phyloP scores from a whole-genome alignment of 2,888 invertebrate species.

The Drosophila cognata region DNA sequence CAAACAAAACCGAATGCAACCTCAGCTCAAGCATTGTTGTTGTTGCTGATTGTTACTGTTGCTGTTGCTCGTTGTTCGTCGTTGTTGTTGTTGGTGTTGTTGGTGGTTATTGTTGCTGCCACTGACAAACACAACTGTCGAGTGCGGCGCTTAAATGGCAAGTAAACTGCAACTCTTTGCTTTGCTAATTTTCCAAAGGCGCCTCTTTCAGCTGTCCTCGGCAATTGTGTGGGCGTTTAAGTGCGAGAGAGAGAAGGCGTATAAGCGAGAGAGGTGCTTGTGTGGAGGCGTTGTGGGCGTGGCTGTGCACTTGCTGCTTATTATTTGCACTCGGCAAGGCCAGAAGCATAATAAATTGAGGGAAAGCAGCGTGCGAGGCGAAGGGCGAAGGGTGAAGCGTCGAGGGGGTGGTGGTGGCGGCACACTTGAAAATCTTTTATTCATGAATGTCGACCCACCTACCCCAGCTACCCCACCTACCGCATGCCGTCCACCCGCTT shows the following conservation, averaged over 20 bases:
- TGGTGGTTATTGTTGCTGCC: conserved; percentile 48
- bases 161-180: conserved; percentile 81
- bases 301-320: conserved; percentile 77
- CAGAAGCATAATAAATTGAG: conserved; percentile 78
- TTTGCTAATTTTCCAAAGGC: conserved; percentile 73
- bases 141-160: conserved; percentile 79
- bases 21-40: conserved; percentile 44
- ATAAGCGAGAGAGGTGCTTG: conserved; percentile 43
- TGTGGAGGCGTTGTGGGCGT: conserved; percentile 26
- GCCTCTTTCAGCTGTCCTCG: conserved; percentile 29
- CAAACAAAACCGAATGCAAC: conserved; percentile 55
- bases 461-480: conserved; percentile 3
- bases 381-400: neutral
- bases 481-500: neutral
- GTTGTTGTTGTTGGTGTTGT: conserved; percentile 10
- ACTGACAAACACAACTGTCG: conserved; percentile 78
- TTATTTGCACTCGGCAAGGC: conserved; percentile 81
- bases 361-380: conserved; percentile 23
- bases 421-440: conserved; percentile 77
- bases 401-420: neutral
- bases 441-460: conserved; percentile 64
- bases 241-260: conserved; percentile 2
- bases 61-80: neutral
- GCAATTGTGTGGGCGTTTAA: conserved; percentile 72
- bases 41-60: conserved; percentile 18